A percentile compares a stretch with the other conserved stretches of the same genome.
Evolutionary conservation across 92 coral and sea anemone genomes (phyloP).

Genomic region (Zoanthus gigantus): DNA sequence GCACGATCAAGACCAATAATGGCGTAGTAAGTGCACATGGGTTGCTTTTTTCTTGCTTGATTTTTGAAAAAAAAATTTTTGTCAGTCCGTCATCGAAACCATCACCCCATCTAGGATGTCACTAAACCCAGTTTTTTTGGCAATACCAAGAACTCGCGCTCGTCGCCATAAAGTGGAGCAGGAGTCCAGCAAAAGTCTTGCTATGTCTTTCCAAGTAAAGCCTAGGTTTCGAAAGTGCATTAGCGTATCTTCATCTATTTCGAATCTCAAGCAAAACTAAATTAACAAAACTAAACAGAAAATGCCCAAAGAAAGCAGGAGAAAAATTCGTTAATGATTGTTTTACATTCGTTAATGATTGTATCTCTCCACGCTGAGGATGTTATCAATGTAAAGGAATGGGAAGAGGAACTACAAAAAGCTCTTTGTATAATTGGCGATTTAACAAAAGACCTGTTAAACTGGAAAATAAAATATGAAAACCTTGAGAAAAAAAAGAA

Average conservation of each 20-base stretch:
- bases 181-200: slow-evolving; percentile 69
- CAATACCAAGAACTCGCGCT: slow-evolving; percentile 71
- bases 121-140: slow-evolving; percentile 64
- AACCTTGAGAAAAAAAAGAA: slow-evolving; percentile 30
- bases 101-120: slow-evolving; percentile 42
- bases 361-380: slow-evolving; percentile 2
- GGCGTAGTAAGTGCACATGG: not conserved
- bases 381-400: slow-evolving; percentile 6
- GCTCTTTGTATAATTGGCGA: not conserved
- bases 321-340: not conserved
- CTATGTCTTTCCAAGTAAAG: slow-evolving; percentile 77
- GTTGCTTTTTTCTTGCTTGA: too few species aligned
- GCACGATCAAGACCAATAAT: too few species aligned
- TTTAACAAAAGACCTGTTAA: slow-evolving; percentile 20
- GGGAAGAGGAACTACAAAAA: slow-evolving; percentile 28
- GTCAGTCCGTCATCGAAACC: not conserved
- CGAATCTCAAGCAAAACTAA: slow-evolving; percentile 28
- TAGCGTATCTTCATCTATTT: slow-evolving; percentile 72
- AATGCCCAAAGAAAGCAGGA: not conserved
- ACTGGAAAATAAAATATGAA: slow-evolving; percentile 29
- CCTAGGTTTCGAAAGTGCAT: slow-evolving; percentile 72
- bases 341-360: not conserved
- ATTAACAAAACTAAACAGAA: slow-evolving; percentile 1
- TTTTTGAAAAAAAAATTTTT: too few species aligned
- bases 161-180: slow-evolving; percentile 78